phyloP scores from a whole-genome alignment of 2,888 invertebrate genomes.

The Metacarcinus magister region DNA sequence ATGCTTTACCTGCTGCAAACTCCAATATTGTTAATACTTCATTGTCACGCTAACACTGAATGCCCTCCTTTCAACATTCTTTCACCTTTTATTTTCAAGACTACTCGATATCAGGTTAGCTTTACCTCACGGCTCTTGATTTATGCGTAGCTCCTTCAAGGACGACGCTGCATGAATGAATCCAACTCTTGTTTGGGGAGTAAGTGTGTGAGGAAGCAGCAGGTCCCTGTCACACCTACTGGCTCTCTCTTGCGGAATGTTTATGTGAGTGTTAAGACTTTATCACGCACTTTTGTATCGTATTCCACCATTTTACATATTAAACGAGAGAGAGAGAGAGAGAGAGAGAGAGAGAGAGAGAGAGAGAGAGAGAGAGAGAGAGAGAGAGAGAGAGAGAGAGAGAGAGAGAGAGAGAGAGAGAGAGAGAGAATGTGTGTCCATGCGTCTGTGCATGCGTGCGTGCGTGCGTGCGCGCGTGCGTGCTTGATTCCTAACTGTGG shows the following conservation, averaged over 20 bases:
- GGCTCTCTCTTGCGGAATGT: background rate
- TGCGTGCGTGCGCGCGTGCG: no score
- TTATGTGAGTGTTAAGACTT: background rate
- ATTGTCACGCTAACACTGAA: background rate
- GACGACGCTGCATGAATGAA: background rate
- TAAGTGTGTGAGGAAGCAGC: background rate
- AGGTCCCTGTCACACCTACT: background rate
- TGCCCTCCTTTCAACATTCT: background rate
- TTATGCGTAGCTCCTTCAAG: background rate
- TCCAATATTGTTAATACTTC: conserved; percentile 1
- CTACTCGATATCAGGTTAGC: background rate
- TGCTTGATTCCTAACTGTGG: no score
- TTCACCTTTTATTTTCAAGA: background rate
- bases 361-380: background rate
- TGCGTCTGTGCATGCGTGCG: no score
- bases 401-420: background rate
- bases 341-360: background rate
- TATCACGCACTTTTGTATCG: background rate
- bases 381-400: background rate
- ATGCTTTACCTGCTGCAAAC: background rate
- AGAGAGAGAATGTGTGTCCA: no score
- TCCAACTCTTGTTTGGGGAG: background rate
- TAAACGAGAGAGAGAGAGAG: background rate
- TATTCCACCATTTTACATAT: background rate
- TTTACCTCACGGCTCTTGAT: background rate